These are phyloP conservation scores for Ostrea edulis DNA, from an alignment of 1,140 invertebrate species.

Conservation along the genomic window DNA sequence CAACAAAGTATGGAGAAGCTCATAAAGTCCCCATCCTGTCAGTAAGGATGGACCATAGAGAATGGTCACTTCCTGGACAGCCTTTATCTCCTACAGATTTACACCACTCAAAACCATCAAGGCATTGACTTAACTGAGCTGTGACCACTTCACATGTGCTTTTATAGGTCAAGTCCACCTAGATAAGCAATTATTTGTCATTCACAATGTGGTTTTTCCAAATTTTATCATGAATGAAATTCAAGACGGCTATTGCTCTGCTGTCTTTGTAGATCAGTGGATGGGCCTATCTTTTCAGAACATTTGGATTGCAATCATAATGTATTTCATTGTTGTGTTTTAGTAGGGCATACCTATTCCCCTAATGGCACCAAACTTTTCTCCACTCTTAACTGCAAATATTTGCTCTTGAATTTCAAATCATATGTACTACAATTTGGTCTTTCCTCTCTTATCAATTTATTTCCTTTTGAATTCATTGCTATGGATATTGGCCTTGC, in stretches of 20 bases:
- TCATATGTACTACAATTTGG: neutral
- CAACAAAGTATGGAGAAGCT: neutral
- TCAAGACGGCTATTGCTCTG: neutral
- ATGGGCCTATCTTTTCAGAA: neutral
- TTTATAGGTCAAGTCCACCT: neutral
- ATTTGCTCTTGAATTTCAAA: constrained; percentile 27
- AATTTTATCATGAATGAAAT: neutral
- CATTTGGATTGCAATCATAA: neutral
- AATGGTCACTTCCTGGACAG: neutral
- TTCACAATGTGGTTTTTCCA: neutral
- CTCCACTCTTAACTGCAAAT: neutral
- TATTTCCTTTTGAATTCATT: constrained; percentile 32
- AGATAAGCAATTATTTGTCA: constrained; percentile 19
- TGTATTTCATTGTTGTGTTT: constrained; percentile 1
- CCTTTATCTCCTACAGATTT: neutral
- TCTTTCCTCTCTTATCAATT: neutral
- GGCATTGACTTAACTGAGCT: neutral
- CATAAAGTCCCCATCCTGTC: constrained; percentile 22
- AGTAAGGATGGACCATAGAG: neutral
- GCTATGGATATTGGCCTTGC: constrained; percentile 2
- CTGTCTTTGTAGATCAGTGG: neutral
- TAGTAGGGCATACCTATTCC: neutral
- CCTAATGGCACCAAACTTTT: neutral
- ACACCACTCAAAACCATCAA: neutral
- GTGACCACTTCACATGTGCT: neutral